Percentiles rank a stretch among this genome's conserved stretches.
phyloP scores from a whole-genome alignment of 2,797 vertebrate genomes.

The Margarornis squamiger region DNA sequence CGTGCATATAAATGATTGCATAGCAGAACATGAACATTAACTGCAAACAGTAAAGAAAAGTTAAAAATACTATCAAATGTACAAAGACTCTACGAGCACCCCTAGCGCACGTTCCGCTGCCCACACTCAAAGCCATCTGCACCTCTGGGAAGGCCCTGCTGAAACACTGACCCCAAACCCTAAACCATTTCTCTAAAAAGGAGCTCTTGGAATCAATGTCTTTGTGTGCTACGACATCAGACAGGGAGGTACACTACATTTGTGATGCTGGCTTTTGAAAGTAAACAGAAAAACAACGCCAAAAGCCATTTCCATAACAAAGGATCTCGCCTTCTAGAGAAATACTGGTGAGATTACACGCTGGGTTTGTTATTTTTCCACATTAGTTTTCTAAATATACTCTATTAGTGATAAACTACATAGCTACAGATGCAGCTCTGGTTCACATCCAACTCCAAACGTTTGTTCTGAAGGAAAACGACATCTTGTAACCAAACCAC shows the following conservation, averaged over 20 bases:
- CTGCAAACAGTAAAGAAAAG: constrained; percentile 78
- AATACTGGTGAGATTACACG: constrained; percentile 69
- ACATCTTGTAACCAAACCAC: constrained; percentile 61
- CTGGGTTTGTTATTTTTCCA: constrained; percentile 44
- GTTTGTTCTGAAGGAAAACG: constrained; percentile 49
- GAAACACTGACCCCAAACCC: constrained; percentile 59
- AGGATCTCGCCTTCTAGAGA: constrained; percentile 65
- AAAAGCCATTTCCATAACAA: constrained; percentile 61
- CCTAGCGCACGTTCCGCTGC: constrained; percentile 72
- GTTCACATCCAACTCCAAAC: constrained; percentile 56
- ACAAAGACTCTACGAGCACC: constrained; percentile 73
- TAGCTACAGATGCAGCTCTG: constrained; percentile 64
- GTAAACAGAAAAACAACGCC: not conserved
- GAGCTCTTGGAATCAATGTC: constrained; percentile 8
- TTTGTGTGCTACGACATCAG: not conserved
- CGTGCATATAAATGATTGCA: constrained; percentile 84
- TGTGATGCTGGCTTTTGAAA: constrained; percentile 67
- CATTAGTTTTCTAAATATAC: constrained; percentile 52
- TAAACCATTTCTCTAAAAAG: constrained; percentile 49
- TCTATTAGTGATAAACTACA: constrained; percentile 54
- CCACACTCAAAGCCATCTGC: constrained; percentile 57
- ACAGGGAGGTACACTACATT: constrained; percentile 44
- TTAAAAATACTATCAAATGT: constrained; percentile 78
- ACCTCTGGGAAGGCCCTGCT: constrained; percentile 56
- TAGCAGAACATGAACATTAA: constrained; percentile 83